phyloP scores from a whole-genome alignment of 2,797 vertebrate genomes.

The Discoglossus pictus region DNA sequence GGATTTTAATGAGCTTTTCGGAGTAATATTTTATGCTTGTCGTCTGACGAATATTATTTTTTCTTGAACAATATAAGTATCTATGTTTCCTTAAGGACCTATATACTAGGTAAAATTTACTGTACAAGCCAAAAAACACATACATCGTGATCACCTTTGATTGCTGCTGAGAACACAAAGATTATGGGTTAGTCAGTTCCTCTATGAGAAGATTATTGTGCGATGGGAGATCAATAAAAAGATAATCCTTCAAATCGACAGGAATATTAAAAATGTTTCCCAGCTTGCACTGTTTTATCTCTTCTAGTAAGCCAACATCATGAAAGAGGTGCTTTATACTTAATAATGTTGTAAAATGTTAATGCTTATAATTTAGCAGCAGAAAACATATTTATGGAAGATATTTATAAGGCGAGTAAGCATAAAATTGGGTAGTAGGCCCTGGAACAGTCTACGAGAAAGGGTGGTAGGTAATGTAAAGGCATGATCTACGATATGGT shows the following conservation, averaged over 20 bases:
- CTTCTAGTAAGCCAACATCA: background rate
- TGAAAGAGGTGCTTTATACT: too few species aligned
- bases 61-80: background rate
- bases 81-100: background rate
- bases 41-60: constrained; percentile 23
- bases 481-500: too few species aligned
- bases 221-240: constrained; percentile 1
- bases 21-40: constrained; percentile 17
- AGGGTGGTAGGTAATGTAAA: too few species aligned
- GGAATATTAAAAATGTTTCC: background rate
- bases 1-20: constrained; percentile 16
- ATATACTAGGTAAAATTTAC: background rate
- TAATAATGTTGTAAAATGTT: too few species aligned
- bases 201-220: constrained; percentile 3
- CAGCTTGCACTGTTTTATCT: background rate
- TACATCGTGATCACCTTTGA: constrained; percentile 3
- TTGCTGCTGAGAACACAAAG: background rate
- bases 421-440: too few species aligned
- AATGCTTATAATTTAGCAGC: too few species aligned
- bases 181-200: background rate
- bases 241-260: constrained; percentile 21
- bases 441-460: too few species aligned
- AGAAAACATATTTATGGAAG: too few species aligned
- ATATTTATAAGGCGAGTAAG: too few species aligned
- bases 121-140: constrained; percentile 4